Conservation (phyloP, 2,888 invertebrate genomes). For the Sicus ferrugineus region DNA sequence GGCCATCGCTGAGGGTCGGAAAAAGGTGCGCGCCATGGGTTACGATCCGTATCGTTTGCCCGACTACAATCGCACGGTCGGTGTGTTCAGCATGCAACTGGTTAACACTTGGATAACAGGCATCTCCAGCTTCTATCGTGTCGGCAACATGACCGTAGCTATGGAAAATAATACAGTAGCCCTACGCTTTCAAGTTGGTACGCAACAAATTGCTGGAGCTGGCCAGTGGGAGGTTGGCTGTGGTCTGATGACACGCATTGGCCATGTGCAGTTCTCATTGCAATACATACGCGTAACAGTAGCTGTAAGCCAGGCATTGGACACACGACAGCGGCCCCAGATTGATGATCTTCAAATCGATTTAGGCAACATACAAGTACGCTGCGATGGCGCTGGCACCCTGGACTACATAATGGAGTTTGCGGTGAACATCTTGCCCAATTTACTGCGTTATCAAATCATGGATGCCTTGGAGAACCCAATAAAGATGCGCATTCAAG, state of each 20-base stretch:
- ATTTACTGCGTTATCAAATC: constrained; percentile 85
- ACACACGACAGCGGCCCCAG: constrained; percentile 76
- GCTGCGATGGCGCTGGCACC: constrained; percentile 87
- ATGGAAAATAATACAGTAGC: constrained; percentile 76
- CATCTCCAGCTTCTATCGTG: constrained; percentile 81
- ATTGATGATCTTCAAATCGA: constrained; percentile 80
- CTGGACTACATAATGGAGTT: constrained; percentile 84
- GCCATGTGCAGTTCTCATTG: constrained; percentile 79
- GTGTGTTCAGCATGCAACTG: constrained; percentile 75
- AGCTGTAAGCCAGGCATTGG: constrained; percentile 77
- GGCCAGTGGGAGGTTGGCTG: constrained; percentile 82
- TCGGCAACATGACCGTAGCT: constrained; percentile 77
- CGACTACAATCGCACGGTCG: constrained; percentile 76
- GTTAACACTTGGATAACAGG: constrained; percentile 82
- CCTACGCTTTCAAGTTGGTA: constrained; percentile 74
- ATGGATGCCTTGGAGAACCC: constrained; percentile 86
- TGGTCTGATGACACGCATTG: constrained; percentile 74
- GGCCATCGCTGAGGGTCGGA: constrained; percentile 78
- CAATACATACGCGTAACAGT: constrained; percentile 78
- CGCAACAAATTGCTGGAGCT: constrained; percentile 78
- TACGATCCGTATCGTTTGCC: constrained; percentile 80
- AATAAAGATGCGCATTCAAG: constrained; percentile 74
- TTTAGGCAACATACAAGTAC: constrained; percentile 83
- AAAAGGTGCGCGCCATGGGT: constrained; percentile 70
- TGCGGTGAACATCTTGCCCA: constrained; percentile 81